Conservation (phyloP, 2,113 vertebrate genomes). For the Atlantisia rogersi region DNA sequence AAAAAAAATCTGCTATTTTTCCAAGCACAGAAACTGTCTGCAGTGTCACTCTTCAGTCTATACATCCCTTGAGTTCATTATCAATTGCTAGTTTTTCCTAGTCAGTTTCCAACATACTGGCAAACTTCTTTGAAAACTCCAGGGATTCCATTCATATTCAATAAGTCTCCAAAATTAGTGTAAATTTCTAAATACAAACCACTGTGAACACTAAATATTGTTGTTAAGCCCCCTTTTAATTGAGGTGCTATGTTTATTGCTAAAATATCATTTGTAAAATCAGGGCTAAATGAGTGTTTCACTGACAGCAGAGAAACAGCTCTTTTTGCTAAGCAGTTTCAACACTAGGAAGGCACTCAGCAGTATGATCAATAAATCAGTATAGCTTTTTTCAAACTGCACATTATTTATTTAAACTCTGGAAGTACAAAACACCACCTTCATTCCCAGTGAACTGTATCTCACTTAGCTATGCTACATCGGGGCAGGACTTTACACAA, state of each 20-base stretch:
- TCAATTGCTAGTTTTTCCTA: neutral
- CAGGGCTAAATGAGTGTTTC: neutral
- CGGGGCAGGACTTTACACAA: constrained; percentile 34
- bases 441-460: neutral
- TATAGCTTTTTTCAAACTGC: constrained; percentile 45
- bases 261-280: neutral
- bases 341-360: neutral
- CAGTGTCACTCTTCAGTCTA: neutral
- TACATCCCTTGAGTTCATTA: neutral
- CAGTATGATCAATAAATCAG: constrained; percentile 17
- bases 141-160: neutral
- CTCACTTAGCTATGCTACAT: neutral
- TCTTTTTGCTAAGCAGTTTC: constrained; percentile 27
- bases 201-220: neutral
- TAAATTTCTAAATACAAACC: neutral
- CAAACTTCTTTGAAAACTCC: constrained; percentile 25
- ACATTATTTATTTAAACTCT: constrained; percentile 62
- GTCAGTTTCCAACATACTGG: neutral
- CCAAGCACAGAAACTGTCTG: constrained; percentile 21
- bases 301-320: neutral
- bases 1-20: constrained; percentile 46
- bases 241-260: neutral
- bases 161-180: neutral
- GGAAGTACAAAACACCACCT: constrained; percentile 42
- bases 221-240: neutral